These are phyloP conservation scores for Nemurella pictetii DNA, from an alignment of 2,888 invertebrate species.

Conservation along the genomic window DNA sequence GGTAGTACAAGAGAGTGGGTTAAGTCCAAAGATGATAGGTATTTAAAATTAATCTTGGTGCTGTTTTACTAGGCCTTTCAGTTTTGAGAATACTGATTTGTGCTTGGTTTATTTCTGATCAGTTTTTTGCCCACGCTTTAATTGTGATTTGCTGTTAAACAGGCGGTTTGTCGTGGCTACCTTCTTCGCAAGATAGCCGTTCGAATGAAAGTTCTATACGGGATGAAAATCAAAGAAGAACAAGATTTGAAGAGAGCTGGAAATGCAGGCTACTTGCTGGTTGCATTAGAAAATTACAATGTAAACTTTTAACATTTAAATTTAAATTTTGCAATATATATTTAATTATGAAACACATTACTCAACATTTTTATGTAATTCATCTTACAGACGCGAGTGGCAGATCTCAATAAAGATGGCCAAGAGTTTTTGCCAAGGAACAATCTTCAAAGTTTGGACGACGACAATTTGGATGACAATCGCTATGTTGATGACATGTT, in stretches of 20 bases:
- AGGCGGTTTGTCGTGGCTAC: conserved; percentile 74
- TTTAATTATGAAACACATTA: neutral
- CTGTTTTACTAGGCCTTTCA: neutral
- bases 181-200: conserved; percentile 56
- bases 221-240: conserved; percentile 63
- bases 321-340: conserved; percentile 49
- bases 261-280: conserved; percentile 64
- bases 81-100: neutral
- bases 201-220: conserved; percentile 55
- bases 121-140: too few species aligned
- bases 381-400: conserved; percentile 63
- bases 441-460: conserved; percentile 50
- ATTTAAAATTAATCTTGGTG: neutral
- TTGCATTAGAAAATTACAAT: conserved; percentile 68
- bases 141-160: too few species aligned
- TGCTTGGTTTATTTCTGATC: too few species aligned
- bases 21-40: too few species aligned
- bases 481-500: conserved; percentile 69
- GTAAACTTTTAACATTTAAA: conserved; percentile 39
- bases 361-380: conserved; percentile 8
- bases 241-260: conserved; percentile 63
- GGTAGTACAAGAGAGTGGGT: too few species aligned
- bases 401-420: conserved; percentile 62
- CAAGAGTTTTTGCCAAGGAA: conserved; percentile 55
- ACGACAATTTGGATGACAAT: conserved; percentile 52